Evolutionary conservation across 2,797 vertebrate genomes (phyloP), one percentile per base, ranked within the genome.

Genomic region (Echiichthys vipera): DNA sequence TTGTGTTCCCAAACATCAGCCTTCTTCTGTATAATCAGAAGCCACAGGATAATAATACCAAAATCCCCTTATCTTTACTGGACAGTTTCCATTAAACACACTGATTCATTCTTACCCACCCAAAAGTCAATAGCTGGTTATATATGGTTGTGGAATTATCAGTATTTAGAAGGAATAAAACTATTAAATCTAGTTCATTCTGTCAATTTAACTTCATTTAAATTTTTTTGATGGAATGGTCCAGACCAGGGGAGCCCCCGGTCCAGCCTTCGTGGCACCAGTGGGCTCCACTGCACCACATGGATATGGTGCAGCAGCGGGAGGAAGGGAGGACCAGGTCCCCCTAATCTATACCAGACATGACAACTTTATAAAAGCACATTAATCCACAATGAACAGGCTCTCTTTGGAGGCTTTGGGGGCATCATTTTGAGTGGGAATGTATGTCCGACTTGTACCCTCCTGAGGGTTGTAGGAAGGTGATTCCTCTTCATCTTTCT

Each of bases 301-400:
- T 37, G 42, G 53, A 49, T 65, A 50, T 51, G 46, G 55, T 6
- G 14, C 6, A 0, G 43, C 30, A 14, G 4, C 2, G 50, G 50
- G 34, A 57, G 24, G 49, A 42, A 50, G 56, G 71, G 57, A 46
- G 64, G 39, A 27, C 30, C 5, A 9, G 30, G 62, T 47, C 78
- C 34, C 59, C 53, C 86, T 84, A 78, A 80, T 86, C 84, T 76
- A 62, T 27, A 56, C 65, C 71, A 71, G 65, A 75, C 74, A 82
- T 86, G 84, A 82, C 78, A 83, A 75, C 65, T 82, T 84, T 56
- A 84, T 84, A 80, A 84, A 86, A 49, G 43, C 59, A 62, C 72
- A 79, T 77, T 84, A 88, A 84, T 83, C 67, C 78, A 77, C 66
- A 57, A 64, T 55, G 76, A 75, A 39, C 50, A 50, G 69, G 36